These are phyloP conservation scores for Aradophagus sp. DNA, from an alignment of 1,140 invertebrate genomes.

Conservation along the genomic window DNA sequence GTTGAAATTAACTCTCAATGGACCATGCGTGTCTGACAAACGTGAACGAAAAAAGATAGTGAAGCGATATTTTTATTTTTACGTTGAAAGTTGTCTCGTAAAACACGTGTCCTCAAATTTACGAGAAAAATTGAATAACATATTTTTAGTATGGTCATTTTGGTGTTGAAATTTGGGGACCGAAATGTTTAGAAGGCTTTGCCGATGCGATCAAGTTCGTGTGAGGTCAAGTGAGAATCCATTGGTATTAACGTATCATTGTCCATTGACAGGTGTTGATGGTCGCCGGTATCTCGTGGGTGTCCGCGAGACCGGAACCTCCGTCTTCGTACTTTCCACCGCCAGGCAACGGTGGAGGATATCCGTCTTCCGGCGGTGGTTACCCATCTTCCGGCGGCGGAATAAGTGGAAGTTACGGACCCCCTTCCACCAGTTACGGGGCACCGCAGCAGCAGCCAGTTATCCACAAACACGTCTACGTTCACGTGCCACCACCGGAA, in stretches of 20 bases:
- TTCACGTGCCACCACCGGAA: conserved; percentile 89
- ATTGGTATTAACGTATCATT: no score
- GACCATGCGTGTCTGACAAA: no score
- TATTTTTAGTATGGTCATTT: no score
- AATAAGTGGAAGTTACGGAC: conserved; percentile 68
- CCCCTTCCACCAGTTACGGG: conserved; percentile 81
- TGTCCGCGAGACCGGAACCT: conserved; percentile 63
- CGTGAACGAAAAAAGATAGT: no score
- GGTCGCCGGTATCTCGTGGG: conserved; percentile 49
- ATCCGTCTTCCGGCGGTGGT: conserved; percentile 37
- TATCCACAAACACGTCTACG: conserved; percentile 90
- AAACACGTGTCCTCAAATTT: no score
- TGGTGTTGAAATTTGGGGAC: no score
- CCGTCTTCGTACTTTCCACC: conserved; percentile 66
- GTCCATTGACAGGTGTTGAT: conserved; percentile 51
- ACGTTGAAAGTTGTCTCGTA: no score
- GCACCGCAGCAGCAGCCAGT: conserved; percentile 83
- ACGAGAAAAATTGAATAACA: no score
- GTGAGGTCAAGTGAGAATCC: background rate
- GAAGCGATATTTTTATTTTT: no score
- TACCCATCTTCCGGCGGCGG: conserved; percentile 42
- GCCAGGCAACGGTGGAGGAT: conserved; percentile 55
- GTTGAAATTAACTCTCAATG: no score
- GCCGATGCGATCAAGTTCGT: no score
- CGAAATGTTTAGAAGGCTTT: no score